Evolutionary conservation across 2,797 vertebrate species (phyloP), one percentile per base, ranked within the genome.

Genomic region (Phrynocephalus vlangalii): DNA sequence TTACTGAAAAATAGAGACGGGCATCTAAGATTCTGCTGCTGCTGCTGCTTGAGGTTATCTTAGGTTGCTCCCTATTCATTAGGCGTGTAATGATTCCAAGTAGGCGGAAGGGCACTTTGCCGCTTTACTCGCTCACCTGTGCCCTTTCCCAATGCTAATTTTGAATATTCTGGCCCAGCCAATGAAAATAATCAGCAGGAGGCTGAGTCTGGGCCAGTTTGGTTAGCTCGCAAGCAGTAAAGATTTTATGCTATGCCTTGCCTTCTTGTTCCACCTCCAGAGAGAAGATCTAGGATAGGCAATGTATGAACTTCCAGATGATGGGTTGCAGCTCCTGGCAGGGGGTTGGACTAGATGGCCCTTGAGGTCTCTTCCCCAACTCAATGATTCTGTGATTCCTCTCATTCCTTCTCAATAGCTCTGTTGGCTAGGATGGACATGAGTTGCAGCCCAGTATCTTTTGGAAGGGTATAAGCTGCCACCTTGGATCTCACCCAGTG

Each of bases 1-100:
- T 44, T 86, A 50, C 85, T 84, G 71, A 89, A 88, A 91, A 87
- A n/a, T 66, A 76, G 79, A 83, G 67, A 56, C 6, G 28, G 83
- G 88, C 33, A 82, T 78, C 28, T 86, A 48, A 66, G 26, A 44
- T 56, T 72, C 66, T 91, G 86, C 24, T 30, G 56, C 9, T 33
- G 26, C 71, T 44, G 63, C 24, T 94, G 89, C 60, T 38, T 77
- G 80, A 56, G 80, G 79, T 82, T 52, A 82, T 22, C 71, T 75
- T 67, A 73, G 60, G 71, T 52, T 76, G 24, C 38, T 82, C 44
- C 60, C 66, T 52, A 38, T 82, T 82, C 44, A 66, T 75, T 56
- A 10, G 15, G 3, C 2, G 63, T 24, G 3, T 60, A 60, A 60
- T 77, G 60, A 76, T 18, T 68, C 16, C 4, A 44, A 30, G 2